phyloP scores from a whole-genome alignment of 1,140 invertebrate species.

The Centruroides sculpturatus region DNA sequence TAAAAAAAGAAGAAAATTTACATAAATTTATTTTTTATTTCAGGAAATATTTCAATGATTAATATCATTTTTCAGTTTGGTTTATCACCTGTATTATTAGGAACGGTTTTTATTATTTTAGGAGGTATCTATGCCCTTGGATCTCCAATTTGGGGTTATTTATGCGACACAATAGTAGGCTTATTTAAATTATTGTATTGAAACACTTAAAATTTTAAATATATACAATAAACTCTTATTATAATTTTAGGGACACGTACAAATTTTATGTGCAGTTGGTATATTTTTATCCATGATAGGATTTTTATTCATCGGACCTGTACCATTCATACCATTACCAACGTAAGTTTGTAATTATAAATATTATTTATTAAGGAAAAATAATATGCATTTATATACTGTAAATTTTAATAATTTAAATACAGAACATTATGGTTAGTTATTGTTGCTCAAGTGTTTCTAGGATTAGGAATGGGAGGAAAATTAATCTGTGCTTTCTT shows the following conservation, averaged over 20 bases:
- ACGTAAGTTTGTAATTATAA: conserved; percentile 14
- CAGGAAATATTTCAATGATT: no score
- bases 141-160: conserved; percentile 62
- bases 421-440: conserved; percentile 47
- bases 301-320: conserved; percentile 18
- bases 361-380: no score
- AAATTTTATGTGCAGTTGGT: conserved; percentile 10
- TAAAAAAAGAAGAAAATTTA: no score
- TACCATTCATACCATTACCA: conserved; percentile 15
- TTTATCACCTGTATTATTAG: conserved; percentile 54
- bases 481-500: conserved; percentile 64
- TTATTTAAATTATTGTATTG: no score
- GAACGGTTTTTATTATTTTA: conserved; percentile 77
- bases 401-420: no score
- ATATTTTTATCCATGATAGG: conserved; percentile 8
- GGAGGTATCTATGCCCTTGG: conserved; percentile 68
- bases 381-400: no score
- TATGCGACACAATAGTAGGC: conserved; percentile 42
- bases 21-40: no score
- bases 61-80: conserved; percentile 34
- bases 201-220: background rate
- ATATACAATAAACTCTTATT: background rate
- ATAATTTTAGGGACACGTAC: conserved; percentile 11
- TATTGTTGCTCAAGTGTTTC: conserved; percentile 51
- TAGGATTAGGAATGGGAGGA: conserved; percentile 61